These are phyloP conservation scores for Uropetala carovei DNA, from an alignment of 2,888 invertebrate species.

Conservation along the genomic window DNA sequence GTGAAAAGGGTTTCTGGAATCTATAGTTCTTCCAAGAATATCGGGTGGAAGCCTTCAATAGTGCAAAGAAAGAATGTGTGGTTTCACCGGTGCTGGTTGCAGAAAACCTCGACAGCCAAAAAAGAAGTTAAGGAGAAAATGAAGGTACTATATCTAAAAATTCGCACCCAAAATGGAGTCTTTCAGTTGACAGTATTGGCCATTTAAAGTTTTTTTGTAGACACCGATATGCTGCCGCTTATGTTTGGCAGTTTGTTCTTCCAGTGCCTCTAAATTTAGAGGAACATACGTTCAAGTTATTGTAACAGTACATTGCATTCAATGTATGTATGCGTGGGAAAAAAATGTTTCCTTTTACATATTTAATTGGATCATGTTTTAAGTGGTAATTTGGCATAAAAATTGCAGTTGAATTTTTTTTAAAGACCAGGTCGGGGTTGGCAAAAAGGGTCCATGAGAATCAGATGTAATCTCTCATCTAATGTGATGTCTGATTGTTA, in stretches of 20 bases:
- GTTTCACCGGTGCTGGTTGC: too few species aligned
- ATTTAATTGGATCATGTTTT: not conserved
- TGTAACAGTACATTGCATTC: constrained; percentile 2
- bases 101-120: too few species aligned
- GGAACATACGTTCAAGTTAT: constrained; percentile 14
- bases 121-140: too few species aligned
- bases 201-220: not conserved
- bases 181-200: not conserved
- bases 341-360: not conserved
- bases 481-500: not conserved
- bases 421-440: not conserved
- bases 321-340: too few species aligned
- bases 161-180: not conserved
- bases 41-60: not conserved
- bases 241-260: constrained; percentile 36
- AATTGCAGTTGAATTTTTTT: not conserved
- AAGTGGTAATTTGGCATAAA: not conserved
- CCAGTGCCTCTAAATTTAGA: constrained; percentile 44
- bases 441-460: constrained; percentile 18
- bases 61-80: too few species aligned
- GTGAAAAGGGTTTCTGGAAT: not conserved
- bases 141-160: not conserved
- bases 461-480: not conserved
- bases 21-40: not conserved
- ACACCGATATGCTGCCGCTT: constrained; percentile 19